Conservation (phyloP, 92 coral and sea anemone genomes). For the Diadumene lineata region DNA sequence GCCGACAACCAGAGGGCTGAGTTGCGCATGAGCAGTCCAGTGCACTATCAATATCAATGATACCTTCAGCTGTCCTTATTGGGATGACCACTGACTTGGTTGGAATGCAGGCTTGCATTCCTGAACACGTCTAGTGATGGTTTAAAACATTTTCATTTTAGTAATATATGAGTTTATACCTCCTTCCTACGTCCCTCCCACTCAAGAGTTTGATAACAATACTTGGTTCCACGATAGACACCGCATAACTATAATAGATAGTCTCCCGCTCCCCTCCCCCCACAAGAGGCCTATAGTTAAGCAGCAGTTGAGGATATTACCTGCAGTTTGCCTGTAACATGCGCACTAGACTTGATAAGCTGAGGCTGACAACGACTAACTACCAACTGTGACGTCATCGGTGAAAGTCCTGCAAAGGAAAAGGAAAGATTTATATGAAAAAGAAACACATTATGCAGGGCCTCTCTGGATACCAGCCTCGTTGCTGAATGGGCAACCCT, state of each 20-base stretch:
- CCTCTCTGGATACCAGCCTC: no score
- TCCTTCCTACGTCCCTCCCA: no score
- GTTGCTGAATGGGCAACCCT: no score
- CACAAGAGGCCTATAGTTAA: no score
- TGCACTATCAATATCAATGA: conserved; percentile 58
- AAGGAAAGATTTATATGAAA: background rate
- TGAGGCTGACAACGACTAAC: conserved; percentile 9
- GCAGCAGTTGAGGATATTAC: background rate
- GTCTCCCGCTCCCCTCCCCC: no score
- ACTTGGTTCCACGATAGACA: no score
- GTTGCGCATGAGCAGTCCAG: conserved; percentile 61
- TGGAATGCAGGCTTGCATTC: conserved; percentile 49
- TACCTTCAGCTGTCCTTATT: conserved; percentile 40
- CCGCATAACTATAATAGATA: no score
- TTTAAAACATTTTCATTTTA: no score
- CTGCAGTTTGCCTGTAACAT: background rate
- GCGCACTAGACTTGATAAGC: conserved; percentile 10
- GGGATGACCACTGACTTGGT: conserved; percentile 48
- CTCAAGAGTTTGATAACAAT: no score
- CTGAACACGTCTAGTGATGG: conserved; percentile 42
- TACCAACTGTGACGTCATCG: background rate
- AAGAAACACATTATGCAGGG: background rate
- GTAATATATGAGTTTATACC: no score
- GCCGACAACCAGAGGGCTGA: conserved; percentile 49
- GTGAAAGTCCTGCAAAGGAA: background rate